Conservation (phyloP, 2,113 vertebrate genomes). For the Engystomops pustulosus region DNA sequence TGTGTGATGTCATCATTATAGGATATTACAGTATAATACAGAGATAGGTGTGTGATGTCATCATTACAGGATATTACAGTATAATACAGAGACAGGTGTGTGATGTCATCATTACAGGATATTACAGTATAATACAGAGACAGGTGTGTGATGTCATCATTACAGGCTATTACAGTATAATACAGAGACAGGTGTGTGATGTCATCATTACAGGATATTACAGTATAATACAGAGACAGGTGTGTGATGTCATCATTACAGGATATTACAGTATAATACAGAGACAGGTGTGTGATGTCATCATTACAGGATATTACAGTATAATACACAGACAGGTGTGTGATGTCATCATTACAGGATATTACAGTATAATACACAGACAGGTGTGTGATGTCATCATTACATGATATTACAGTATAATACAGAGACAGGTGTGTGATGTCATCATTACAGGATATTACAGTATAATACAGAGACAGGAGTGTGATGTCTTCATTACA, state of each 20-base stretch:
- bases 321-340: no score
- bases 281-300: conserved; percentile 20
- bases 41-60: no score
- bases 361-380: not conserved
- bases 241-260: no score
- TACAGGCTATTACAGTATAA: no score
- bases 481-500: not conserved
- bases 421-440: no score
- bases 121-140: no score
- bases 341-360: no score
- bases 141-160: no score
- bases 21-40: no score
- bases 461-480: conserved; percentile 12
- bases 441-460: no score
- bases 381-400: conserved; percentile 8
- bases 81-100: conserved; percentile 9
- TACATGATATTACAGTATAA: not conserved
- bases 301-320: not conserved
- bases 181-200: conserved; percentile 18
- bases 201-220: not conserved
- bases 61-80: no score
- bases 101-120: not conserved
- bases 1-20: not conserved
- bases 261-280: not conserved
- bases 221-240: no score